Evolutionary conservation across 2,888 invertebrate genomes (phyloP), one percentile per base, ranked within the genome.

Genomic region (Drosophila mayaguana): DNA sequence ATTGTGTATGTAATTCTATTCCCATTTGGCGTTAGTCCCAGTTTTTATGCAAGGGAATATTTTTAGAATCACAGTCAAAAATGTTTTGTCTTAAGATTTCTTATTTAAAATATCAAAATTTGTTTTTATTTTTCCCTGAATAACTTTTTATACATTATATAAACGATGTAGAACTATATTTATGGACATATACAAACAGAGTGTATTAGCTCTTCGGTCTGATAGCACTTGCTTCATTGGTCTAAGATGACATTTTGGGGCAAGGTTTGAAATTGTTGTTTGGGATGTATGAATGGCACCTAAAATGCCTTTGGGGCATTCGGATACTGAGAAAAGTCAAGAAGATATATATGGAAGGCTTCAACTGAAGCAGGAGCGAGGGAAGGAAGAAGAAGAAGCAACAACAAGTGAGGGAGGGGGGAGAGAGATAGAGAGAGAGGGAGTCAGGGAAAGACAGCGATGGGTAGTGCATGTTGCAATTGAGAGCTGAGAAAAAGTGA

Each of bases 261-360:
- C 9, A 14, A 63, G 68, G 46, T 63, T 46, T 59, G 48, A 51
- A 55, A 68, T 63, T 79, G 75, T 66, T 79, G 66, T 68, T 79
- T 71, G 72, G 72, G 65, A 74, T 68, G 74, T 74, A 72, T 67
- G 61, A 67, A 67, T 73, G 74, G 64, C 74, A 73, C 42, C 61
- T 78, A 88, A 89, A 86, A 86, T 71, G 85, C 75, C 89, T 81
- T 84, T 76, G 63, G 85, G 89, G 88, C 80, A 81, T 88, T 87
- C 75, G 73, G 85, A 85, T 85, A 84, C 71, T 80, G 89, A 75
- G 74, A 83, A 60, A 70, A 32, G 74, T 70, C 71, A 50, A 43
- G 53, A 64, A 61, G 64, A 59, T 63, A 80, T 54, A 63, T 50
- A 25, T 18, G 9, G 16, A 25, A 25, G 16, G 16, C 4, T 72